Percentiles rank a stretch among this genome's conserved stretches.
phyloP scores from a whole-genome alignment of 2,113 vertebrate species.

The Myotis yumanensis region DNA sequence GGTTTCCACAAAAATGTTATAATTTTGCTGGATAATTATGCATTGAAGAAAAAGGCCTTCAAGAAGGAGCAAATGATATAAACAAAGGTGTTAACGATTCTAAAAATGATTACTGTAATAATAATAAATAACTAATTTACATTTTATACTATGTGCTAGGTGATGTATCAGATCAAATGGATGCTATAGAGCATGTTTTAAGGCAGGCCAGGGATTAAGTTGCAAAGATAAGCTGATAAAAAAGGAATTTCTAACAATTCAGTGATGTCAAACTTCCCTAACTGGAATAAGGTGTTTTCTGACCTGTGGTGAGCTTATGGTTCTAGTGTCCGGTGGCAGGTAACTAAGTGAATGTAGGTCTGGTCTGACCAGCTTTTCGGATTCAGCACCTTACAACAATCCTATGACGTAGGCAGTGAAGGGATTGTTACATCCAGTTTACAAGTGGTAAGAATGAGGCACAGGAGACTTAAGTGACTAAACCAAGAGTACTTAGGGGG shows the following conservation, averaged over 20 bases:
- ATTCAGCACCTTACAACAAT: neutral
- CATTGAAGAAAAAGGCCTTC: neutral
- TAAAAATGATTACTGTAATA: neutral
- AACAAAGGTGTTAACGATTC: neutral
- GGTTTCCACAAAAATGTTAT: neutral
- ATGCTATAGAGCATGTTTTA: neutral
- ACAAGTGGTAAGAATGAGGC: neutral
- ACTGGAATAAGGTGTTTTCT: neutral
- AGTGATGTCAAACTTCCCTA: neutral
- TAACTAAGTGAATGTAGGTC: neutral
- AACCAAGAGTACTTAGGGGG: neutral
- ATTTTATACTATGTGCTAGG: neutral
- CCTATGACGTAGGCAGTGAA: neutral
- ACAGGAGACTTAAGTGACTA: neutral
- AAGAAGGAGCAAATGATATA: neutral
- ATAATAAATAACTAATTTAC: neutral
- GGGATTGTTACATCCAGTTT: neutral
- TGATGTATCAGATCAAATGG: neutral
- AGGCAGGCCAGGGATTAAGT: neutral
- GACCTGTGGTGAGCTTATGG: neutral
- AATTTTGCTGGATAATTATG: slow-evolving; percentile 34
- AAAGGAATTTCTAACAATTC: neutral
- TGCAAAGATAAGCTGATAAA: neutral
- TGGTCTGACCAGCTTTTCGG: neutral
- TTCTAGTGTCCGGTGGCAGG: too few relatives aligned